phyloP scores from a whole-genome alignment of 2,888 invertebrate species.

The Himalopsyche tibetana region DNA sequence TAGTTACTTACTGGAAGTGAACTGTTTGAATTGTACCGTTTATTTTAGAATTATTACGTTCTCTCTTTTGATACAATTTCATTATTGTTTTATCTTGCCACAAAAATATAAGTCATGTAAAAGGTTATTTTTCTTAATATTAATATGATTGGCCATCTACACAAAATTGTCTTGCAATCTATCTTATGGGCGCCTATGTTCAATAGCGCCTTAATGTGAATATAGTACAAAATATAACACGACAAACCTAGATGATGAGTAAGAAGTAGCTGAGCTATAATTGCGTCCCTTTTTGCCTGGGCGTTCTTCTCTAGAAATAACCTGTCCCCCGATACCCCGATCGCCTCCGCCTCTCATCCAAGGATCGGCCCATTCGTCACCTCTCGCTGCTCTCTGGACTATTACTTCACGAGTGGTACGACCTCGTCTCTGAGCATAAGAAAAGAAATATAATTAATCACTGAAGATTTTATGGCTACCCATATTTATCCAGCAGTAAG shows the following conservation, averaged over 20 bases:
- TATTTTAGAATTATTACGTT: too few species aligned
- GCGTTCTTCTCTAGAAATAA: slow-evolving; percentile 63
- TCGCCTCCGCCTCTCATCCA: slow-evolving; percentile 86
- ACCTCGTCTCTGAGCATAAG: slow-evolving; percentile 72
- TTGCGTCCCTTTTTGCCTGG: slow-evolving; percentile 52
- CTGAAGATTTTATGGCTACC: background rate
- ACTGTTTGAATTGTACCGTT: background rate
- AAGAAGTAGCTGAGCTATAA: slow-evolving; percentile 72
- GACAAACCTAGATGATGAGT: slow-evolving; percentile 74
- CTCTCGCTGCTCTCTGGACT: slow-evolving; percentile 81
- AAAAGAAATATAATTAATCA: background rate
- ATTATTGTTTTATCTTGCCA: too few species aligned
- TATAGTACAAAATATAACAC: background rate
- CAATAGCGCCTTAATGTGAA: background rate
- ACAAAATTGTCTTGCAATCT: too few species aligned
- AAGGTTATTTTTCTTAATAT: too few species aligned
- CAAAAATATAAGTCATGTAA: too few species aligned
- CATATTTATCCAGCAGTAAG: too few species aligned
- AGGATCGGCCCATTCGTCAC: slow-evolving; percentile 96
- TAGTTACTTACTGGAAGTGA: too few species aligned
- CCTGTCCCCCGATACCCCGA: slow-evolving; percentile 72
- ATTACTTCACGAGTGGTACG: slow-evolving; percentile 85
- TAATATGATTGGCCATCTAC: too few species aligned
- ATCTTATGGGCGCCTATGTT: too few species aligned
- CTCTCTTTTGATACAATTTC: too few species aligned